A percentile compares a stretch with the other conserved stretches of the same genome.
Conservation (phyloP, 2,888 invertebrate genomes). For the Metallyticus violacea region DNA sequence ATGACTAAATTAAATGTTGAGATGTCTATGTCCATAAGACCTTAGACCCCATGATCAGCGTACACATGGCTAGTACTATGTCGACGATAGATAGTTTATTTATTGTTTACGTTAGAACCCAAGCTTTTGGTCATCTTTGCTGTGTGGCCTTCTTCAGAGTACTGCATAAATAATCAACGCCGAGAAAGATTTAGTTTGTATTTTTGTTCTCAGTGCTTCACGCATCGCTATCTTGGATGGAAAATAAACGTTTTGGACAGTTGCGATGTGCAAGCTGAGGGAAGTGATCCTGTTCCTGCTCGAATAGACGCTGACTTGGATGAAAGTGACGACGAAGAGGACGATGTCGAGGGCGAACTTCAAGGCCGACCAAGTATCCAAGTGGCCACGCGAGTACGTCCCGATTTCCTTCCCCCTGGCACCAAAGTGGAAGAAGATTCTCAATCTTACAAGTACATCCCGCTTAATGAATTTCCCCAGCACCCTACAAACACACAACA, state of each 20-base stretch:
- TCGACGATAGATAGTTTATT: too few relatives aligned
- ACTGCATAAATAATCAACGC: too few relatives aligned
- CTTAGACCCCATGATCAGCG: too few relatives aligned
- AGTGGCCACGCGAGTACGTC: conserved; percentile 62
- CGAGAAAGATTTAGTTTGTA: too few relatives aligned
- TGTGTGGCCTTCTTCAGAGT: too few relatives aligned
- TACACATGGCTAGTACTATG: too few relatives aligned
- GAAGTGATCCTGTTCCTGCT: conserved; percentile 48
- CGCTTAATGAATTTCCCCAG: background rate
- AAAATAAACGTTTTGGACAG: conserved; percentile 87
- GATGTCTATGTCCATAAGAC: too few relatives aligned
- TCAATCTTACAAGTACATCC: conserved; percentile 4
- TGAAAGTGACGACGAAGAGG: conserved; percentile 40
- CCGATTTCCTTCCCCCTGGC: conserved; percentile 52
- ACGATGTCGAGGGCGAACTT: conserved; percentile 50
- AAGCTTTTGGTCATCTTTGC: too few relatives aligned
- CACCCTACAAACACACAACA: background rate
- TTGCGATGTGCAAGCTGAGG: conserved; percentile 56
- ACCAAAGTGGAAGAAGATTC: background rate
- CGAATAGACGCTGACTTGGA: conserved; percentile 46
- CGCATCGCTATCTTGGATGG: conserved; percentile 92
- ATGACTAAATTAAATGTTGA: too few relatives aligned
- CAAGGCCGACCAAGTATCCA: conserved; percentile 60
- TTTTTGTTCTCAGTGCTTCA: conserved; percentile 71
- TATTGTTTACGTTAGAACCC: too few relatives aligned